Percentiles rank a stretch among this genome's conserved stretches.
These are phyloP conservation scores for Burhinus oedicnemus DNA, from an alignment of 2,113 vertebrate genomes.

Conservation along the genomic window DNA sequence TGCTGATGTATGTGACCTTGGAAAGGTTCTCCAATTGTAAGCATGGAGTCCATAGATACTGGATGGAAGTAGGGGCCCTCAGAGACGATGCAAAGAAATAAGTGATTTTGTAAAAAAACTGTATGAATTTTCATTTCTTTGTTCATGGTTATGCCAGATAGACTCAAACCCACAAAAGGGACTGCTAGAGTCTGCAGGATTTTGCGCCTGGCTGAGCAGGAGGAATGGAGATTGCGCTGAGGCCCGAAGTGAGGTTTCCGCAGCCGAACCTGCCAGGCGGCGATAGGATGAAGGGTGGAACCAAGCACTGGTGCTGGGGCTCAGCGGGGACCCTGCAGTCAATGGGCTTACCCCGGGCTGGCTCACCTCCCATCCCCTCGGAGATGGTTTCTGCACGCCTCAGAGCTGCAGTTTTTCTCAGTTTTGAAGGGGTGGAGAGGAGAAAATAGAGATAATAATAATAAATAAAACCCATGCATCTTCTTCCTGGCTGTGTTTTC, in stretches of 20 bases:
- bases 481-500: background rate
- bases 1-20: background rate
- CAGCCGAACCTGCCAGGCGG: background rate
- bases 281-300: background rate
- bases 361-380: fast-evolving
- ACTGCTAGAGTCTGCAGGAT: background rate
- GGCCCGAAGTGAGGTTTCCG: background rate
- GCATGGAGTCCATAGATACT: background rate
- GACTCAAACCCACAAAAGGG: background rate
- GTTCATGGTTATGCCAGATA: background rate
- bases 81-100: background rate
- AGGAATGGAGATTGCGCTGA: background rate
- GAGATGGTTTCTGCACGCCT: background rate
- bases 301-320: fast-evolving
- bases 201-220: background rate
- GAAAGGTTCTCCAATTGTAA: background rate
- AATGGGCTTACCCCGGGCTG: background rate
- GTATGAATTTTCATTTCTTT: background rate
- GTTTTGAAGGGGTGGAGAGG: background rate
- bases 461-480: background rate
- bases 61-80: background rate
- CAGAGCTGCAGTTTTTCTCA: background rate
- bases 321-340: background rate
- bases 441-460: background rate
- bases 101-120: background rate